Percentiles rank a stretch among this genome's conserved stretches.
These are phyloP conservation scores for Acanthis flammea DNA, from an alignment of 2,797 vertebrate species.

Conservation along the genomic window DNA sequence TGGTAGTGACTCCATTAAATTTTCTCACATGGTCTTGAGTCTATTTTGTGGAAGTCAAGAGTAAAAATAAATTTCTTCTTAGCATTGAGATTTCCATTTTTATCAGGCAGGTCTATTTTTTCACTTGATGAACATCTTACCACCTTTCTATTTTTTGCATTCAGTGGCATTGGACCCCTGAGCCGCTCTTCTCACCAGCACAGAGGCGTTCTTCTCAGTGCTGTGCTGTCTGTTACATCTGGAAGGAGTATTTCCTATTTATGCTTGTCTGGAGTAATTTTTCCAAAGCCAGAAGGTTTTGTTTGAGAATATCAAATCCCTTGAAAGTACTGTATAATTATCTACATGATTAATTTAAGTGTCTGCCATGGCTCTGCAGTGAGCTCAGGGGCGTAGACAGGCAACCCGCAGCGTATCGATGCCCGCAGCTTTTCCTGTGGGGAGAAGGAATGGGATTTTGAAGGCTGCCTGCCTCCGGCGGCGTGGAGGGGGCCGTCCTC, in stretches of 20 bases:
- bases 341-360: conserved; percentile 28
- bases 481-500: accelerated
- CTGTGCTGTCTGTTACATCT: not conserved
- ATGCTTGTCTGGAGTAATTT: not conserved
- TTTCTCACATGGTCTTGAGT: not conserved
- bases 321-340: conserved; percentile 42
- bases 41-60: not conserved
- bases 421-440: not conserved
- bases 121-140: not conserved
- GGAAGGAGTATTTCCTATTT: conserved; percentile 29
- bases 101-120: not conserved
- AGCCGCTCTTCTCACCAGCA: not conserved
- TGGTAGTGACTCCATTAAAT: not conserved
- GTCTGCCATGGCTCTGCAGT: not conserved
- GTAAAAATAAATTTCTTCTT: not conserved
- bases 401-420: accelerated
- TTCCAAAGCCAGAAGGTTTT: not conserved
- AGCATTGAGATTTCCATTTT: not conserved
- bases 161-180: not conserved
- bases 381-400: not conserved
- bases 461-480: not conserved
- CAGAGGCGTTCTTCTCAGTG: not conserved
- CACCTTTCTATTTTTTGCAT: not conserved
- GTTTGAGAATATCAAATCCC: conserved; percentile 31
- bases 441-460: not conserved